Evolutionary conservation across 2,797 vertebrate species (phyloP).

Genomic region (Lerista edwardsae): DNA sequence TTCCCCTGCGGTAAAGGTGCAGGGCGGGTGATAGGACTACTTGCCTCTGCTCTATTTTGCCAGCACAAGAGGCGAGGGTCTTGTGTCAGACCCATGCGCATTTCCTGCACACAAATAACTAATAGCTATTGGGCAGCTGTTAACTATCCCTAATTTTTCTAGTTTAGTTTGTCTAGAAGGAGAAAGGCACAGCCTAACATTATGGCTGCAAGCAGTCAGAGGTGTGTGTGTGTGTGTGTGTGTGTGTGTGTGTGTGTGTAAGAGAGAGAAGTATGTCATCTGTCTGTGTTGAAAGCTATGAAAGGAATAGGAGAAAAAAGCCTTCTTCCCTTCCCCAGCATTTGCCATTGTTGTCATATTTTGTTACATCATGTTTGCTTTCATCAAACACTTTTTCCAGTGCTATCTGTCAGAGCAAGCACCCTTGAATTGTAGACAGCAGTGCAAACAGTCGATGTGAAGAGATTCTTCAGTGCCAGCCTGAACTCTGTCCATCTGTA

Average conservation of each 20-base stretch:
- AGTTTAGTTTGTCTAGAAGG: not conserved
- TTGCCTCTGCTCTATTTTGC: too few species aligned
- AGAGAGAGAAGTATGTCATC: not conserved
- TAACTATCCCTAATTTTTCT: too few species aligned
- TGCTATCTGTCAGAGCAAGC: constrained; percentile 13
- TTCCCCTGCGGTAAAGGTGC: too few species aligned
- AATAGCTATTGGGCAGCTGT: too few species aligned
- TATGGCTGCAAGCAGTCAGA: not conserved
- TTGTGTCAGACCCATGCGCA: too few species aligned
- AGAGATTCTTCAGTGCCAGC: constrained; percentile 8
- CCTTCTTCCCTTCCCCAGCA: not conserved
- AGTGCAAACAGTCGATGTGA: not conserved
- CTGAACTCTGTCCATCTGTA: constrained; percentile 27
- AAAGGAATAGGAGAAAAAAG: not conserved
- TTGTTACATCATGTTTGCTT: constrained; percentile 13
- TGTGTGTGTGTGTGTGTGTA: not conserved
- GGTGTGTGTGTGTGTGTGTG: not conserved
- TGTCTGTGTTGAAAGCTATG: not conserved
- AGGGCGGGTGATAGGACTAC: too few species aligned
- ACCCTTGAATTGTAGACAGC: not conserved
- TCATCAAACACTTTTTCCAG: constrained; percentile 9
- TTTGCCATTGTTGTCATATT: constrained; percentile 6
- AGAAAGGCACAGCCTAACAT: not conserved
- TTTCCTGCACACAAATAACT: too few species aligned
- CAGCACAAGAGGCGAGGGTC: too few species aligned